Evolutionary conservation across 2,888 invertebrate species (phyloP).

Genomic region (Pammene fasciana): DNA sequence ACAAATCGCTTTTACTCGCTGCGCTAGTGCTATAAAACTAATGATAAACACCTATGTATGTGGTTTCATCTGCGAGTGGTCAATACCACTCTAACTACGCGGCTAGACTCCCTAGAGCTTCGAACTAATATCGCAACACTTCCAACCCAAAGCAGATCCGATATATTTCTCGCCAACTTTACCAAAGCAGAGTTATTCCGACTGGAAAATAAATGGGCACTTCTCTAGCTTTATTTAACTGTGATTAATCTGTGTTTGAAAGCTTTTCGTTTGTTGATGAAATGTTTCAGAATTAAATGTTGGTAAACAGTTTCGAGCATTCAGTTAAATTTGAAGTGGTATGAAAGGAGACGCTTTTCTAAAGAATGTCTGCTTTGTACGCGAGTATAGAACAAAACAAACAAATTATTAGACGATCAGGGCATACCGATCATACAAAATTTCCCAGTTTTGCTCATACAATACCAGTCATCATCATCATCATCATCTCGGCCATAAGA

Average conservation of each 20-base stretch:
- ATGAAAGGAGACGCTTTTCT: no score
- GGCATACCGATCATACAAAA: no score
- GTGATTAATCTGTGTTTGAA: constrained; percentile 21
- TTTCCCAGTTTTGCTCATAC: no score
- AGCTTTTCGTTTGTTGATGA: constrained; percentile 16
- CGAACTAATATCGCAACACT: constrained; percentile 20
- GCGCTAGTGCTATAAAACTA: no score
- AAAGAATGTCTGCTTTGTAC: no score
- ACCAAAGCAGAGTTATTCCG: constrained; percentile 10
- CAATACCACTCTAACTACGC: neutral
- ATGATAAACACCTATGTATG: no score
- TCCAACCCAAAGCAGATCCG: constrained; percentile 12
- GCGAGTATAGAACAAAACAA: no score
- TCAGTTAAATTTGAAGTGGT: neutral
- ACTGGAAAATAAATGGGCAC: constrained; percentile 13
- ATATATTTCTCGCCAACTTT: constrained; percentile 33
- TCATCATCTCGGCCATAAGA: no score
- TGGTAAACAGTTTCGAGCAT: neutral
- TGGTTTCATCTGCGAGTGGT: no score
- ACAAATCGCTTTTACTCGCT: no score
- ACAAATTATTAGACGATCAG: no score
- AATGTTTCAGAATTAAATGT: constrained; percentile 12
- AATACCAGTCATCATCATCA: no score
- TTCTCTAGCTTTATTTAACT: constrained; percentile 8
- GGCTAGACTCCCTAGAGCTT: neutral